Evolutionary conservation across 2,113 vertebrate genomes (phyloP).

Genomic region (Aythya baeri): DNA sequence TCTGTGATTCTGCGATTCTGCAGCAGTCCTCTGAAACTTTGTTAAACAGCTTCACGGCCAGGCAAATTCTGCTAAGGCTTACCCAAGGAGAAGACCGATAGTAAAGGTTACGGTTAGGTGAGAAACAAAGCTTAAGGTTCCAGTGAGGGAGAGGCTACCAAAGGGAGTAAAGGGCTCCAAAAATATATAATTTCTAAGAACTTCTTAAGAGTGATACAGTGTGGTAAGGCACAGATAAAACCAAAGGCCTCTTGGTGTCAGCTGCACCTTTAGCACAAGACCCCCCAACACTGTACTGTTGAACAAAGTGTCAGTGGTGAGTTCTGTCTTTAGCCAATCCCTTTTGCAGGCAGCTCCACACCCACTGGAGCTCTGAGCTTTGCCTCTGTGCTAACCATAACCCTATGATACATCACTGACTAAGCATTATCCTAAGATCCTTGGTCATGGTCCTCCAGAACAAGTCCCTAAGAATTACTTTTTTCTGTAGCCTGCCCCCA

Average conservation of each 20-base stretch:
- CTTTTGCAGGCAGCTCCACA: not conserved
- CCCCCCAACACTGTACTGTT: not conserved
- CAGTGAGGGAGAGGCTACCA: not conserved
- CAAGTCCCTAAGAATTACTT: not conserved
- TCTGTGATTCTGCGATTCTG: too few relatives aligned
- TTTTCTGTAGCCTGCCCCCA: not conserved
- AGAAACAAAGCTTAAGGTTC: not conserved
- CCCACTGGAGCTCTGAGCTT: not conserved
- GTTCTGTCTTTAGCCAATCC: not conserved
- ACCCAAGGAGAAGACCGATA: not conserved
- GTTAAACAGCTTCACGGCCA: not conserved
- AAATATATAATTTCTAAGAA: not conserved
- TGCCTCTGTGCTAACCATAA: not conserved
- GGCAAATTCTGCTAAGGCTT: not conserved
- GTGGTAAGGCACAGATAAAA: not conserved
- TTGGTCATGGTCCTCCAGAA: not conserved
- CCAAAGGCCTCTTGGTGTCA: not conserved
- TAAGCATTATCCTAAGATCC: not conserved
- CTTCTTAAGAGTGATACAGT: fast-evolving
- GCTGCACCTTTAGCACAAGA: not conserved
- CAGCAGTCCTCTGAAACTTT: not conserved
- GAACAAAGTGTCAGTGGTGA: not conserved
- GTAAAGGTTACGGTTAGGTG: fast-evolving
- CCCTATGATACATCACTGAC: fast-evolving
- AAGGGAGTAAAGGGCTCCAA: fast-evolving